These are phyloP conservation scores for Gambusia holbrooki DNA, from an alignment of 2,113 vertebrate species.

Conservation along the genomic window DNA sequence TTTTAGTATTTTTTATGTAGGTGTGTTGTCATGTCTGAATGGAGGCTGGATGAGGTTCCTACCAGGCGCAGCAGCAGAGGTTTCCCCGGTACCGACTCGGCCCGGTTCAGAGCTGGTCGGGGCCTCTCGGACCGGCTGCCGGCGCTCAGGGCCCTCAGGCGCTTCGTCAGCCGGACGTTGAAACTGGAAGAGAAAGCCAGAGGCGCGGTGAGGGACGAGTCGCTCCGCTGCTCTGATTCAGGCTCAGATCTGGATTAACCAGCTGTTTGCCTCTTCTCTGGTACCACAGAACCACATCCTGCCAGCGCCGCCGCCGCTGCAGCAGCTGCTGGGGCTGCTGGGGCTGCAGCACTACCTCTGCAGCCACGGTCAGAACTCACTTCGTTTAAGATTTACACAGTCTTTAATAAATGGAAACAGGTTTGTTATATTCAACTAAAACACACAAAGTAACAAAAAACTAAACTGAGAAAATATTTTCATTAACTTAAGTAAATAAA, in stretches of 20 bases:
- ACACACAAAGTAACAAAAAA: no score
- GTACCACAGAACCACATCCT: slow-evolving; percentile 39
- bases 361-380: not conserved
- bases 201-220: not conserved
- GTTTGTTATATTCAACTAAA: no score
- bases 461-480: no score
- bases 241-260: not conserved
- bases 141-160: slow-evolving; percentile 72
- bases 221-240: not conserved
- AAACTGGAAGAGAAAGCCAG: slow-evolving; percentile 46
- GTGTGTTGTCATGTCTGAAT: not conserved
- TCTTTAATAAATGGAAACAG: not conserved
- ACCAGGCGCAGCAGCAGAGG: slow-evolving; percentile 76
- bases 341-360: not conserved
- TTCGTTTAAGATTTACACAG: not conserved
- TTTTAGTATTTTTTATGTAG: not conserved
- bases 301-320: not conserved
- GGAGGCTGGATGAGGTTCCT: not conserved
- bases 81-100: slow-evolving; percentile 73
- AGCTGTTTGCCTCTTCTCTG: slow-evolving; percentile 11
- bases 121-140: slow-evolving; percentile 64
- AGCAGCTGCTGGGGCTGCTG: not conserved
- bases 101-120: slow-evolving; percentile 61
- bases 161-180: slow-evolving; percentile 74
- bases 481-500: no score